Evolutionary conservation across 2,113 vertebrate species (phyloP).

Genomic region (Callocephalon fimbriatum): DNA sequence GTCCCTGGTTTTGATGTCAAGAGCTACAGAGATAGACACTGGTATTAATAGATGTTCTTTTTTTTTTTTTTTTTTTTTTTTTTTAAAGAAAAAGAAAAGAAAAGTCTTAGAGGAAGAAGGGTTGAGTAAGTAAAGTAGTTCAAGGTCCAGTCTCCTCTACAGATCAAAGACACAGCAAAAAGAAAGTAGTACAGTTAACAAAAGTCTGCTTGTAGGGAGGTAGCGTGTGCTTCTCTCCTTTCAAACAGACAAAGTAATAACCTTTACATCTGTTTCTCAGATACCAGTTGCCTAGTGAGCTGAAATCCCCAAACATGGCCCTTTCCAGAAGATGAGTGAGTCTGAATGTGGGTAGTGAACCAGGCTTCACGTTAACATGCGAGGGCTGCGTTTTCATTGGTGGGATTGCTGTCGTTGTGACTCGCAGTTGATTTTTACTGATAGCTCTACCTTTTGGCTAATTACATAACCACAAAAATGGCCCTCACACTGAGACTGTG

Average conservation of each 20-base stretch:
- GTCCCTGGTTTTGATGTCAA: background rate
- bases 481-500: background rate
- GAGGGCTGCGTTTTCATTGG: background rate
- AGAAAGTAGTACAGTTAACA: background rate
- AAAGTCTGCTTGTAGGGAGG: background rate
- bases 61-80: background rate
- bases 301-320: background rate
- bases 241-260: background rate
- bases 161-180: background rate
- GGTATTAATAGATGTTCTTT: slow-evolving; percentile 10
- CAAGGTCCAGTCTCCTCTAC: slow-evolving; percentile 23
- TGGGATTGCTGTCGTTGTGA: background rate
- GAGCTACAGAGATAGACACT: background rate
- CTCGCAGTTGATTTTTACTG: background rate
- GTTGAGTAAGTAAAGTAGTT: slow-evolving; percentile 38
- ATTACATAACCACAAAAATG: background rate
- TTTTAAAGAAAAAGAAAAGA: background rate
- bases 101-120: background rate
- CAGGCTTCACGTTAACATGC: background rate
- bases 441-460: background rate
- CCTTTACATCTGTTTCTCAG: background rate
- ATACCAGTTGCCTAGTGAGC: background rate
- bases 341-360: background rate
- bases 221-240: background rate
- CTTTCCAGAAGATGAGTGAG: background rate